phyloP scores from a whole-genome alignment of 1,140 invertebrate species.

The Tetranychus cinnabarinus region DNA sequence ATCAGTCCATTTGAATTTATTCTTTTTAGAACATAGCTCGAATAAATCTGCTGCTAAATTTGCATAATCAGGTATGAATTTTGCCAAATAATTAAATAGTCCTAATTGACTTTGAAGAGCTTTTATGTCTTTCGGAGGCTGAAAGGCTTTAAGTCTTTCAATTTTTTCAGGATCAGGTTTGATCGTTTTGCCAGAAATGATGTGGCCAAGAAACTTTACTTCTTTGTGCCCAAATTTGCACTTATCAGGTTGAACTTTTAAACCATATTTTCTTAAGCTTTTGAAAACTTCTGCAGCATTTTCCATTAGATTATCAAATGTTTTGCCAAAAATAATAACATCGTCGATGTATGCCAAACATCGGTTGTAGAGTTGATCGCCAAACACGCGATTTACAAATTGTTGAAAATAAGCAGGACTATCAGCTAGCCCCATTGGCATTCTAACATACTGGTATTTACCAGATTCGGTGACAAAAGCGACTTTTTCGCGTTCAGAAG shows the following conservation, averaged over 20 bases:
- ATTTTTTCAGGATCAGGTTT: neutral
- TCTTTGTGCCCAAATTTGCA: neutral
- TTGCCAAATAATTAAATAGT: neutral
- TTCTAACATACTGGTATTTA: slow-evolving; percentile 8
- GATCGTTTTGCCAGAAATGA: neutral
- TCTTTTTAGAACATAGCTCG: neutral
- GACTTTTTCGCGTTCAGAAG: neutral
- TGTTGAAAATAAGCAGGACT: slow-evolving; percentile 16
- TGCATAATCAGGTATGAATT: neutral
- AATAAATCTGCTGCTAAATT: neutral
- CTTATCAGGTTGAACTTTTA: neutral
- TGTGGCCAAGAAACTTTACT: neutral
- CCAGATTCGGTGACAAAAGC: slow-evolving; percentile 19
- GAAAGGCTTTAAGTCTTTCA: neutral
- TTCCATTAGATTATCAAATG: neutral
- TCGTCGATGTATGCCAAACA: neutral
- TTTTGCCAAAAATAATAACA: neutral
- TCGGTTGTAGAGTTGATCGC: neutral
- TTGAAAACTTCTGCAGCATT: neutral
- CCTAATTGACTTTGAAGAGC: neutral
- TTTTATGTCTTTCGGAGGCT: neutral
- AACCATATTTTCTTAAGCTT: neutral
- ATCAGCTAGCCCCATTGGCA: slow-evolving; percentile 11
- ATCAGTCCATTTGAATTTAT: neutral
- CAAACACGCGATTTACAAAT: slow-evolving; percentile 13